Evolutionary conservation across 2,888 invertebrate genomes (phyloP).

Genomic region (Mongoloraphidia duomilia): DNA sequence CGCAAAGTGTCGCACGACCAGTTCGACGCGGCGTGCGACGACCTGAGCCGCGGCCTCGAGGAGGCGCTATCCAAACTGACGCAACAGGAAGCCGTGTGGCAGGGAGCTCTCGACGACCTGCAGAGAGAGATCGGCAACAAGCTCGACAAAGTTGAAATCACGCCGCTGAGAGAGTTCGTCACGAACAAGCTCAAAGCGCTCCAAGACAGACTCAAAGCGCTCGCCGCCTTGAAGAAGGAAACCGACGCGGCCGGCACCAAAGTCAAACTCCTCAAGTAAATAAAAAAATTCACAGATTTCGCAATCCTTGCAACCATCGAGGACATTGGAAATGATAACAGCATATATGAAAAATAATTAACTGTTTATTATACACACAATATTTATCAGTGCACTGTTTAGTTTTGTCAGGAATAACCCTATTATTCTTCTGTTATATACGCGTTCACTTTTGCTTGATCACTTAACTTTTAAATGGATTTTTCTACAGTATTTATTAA

Average conservation of each 20-base stretch:
- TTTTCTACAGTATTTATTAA: too few relatives aligned
- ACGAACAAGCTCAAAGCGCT: slow-evolving; percentile 41
- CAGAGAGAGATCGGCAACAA: slow-evolving; percentile 51
- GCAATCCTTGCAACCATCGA: too few relatives aligned
- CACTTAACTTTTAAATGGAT: too few relatives aligned
- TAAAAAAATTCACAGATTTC: too few relatives aligned
- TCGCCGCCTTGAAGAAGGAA: slow-evolving; percentile 42
- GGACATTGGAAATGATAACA: too few relatives aligned
- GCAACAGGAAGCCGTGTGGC: slow-evolving; percentile 48
- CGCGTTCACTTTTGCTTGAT: too few relatives aligned
- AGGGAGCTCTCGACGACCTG: slow-evolving; percentile 49
- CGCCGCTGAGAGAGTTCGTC: slow-evolving; percentile 48
- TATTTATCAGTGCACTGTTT: too few relatives aligned
- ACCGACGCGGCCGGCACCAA: slow-evolving; percentile 62
- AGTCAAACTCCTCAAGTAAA: slow-evolving; percentile 42
- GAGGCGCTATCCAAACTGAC: slow-evolving; percentile 46
- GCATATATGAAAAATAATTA: too few relatives aligned
- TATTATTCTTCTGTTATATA: too few relatives aligned
- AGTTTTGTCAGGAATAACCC: too few relatives aligned
- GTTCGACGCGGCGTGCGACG: slow-evolving; percentile 53
- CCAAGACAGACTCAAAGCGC: slow-evolving; percentile 45
- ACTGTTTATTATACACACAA: too few relatives aligned
- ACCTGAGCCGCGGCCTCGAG: slow-evolving; percentile 46
- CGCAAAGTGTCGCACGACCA: slow-evolving; percentile 60
- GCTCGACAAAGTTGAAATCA: slow-evolving; percentile 48